Conservation (phyloP, 2,113 vertebrate species). For the Gnathonemus longibarbis region DNA sequence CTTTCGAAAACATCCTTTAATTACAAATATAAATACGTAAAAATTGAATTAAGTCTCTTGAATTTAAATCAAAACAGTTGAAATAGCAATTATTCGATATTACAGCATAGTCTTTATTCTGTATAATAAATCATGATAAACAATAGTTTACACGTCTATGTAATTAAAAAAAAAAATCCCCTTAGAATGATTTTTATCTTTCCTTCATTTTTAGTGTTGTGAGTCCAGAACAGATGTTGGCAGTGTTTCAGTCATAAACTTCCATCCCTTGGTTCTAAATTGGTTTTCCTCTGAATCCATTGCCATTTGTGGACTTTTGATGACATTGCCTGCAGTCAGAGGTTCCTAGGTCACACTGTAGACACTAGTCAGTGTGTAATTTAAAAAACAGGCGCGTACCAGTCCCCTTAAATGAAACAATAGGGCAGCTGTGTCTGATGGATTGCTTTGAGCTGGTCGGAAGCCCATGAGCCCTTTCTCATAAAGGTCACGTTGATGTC, state of each 20-base stretch:
- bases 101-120: neutral
- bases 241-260: neutral
- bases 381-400: neutral
- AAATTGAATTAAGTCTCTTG: neutral
- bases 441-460: conserved; percentile 37
- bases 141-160: neutral
- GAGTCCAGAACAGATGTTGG: neutral
- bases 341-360: neutral
- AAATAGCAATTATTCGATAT: neutral
- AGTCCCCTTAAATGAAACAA: conserved; percentile 31
- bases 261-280: neutral
- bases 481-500: conserved; percentile 41
- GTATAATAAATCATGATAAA: neutral
- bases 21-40: neutral
- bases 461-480: conserved; percentile 22
- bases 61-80: neutral
- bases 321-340: neutral
- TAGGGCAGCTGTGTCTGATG: conserved; percentile 29
- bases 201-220: neutral
- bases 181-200: neutral
- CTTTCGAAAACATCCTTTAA: neutral
- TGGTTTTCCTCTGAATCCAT: neutral
- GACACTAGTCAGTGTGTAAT: conserved; percentile 4
- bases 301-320: neutral
- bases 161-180: neutral